Conservation (phyloP, 2,797 vertebrate species). For the Lerista edwardsae region DNA sequence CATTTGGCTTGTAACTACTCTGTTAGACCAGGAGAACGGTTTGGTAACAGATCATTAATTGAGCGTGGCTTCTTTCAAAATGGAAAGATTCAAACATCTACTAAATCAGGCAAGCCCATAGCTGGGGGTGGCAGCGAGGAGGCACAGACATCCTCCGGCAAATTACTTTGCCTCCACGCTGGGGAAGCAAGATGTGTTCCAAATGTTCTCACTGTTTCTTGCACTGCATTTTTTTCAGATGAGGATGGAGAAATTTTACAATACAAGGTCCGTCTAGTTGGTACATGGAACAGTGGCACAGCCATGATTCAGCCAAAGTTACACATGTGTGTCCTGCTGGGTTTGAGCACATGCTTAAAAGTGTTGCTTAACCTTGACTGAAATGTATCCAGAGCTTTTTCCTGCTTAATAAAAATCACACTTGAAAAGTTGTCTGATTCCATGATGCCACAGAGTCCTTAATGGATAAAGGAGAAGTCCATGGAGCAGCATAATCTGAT, state of each 20-base stretch:
- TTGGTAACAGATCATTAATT: slow-evolving; percentile 29
- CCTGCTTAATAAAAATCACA: not conserved
- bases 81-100: slow-evolving; percentile 20
- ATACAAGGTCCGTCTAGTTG: not conserved
- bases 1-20: slow-evolving; percentile 28
- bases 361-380: not conserved
- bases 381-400: not conserved
- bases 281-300: not conserved
- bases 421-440: not conserved
- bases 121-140: slow-evolving; percentile 9
- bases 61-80: slow-evolving; percentile 18
- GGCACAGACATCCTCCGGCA: slow-evolving; percentile 5
- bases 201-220: slow-evolving; percentile 18
- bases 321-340: not conserved
- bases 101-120: slow-evolving; percentile 8
- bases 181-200: slow-evolving; percentile 24
- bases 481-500: not conserved
- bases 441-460: not conserved
- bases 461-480: slow-evolving; percentile 30
- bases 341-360: not conserved
- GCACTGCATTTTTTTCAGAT: not conserved
- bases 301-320: not conserved
- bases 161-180: slow-evolving; percentile 22
- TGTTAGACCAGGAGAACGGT: slow-evolving; percentile 23
- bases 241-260: not conserved